Evolutionary conservation across 35 echinoderm and acorn worm species (phyloP).

Genomic region (Stichopus chloronotus): DNA sequence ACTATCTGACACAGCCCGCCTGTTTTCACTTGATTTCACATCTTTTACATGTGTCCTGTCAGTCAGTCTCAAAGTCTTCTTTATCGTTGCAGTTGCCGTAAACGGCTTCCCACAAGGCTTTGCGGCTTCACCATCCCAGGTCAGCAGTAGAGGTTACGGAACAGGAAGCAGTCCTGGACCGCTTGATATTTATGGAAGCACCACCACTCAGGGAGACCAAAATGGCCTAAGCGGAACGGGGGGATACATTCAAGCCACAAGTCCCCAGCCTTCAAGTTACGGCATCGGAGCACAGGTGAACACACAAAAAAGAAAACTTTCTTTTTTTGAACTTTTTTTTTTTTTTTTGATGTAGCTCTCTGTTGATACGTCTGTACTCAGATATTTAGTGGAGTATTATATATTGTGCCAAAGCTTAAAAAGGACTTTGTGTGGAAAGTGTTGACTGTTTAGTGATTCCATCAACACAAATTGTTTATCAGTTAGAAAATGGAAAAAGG

Average conservation of each 20-base stretch:
- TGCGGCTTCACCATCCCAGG: constrained; percentile 84
- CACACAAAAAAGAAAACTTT: background rate
- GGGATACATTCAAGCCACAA: constrained; percentile 75
- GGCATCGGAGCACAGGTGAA: constrained; percentile 79
- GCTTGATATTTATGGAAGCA: constrained; percentile 81
- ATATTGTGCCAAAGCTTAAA: background rate
- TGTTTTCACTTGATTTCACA: no score
- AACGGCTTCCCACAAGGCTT: constrained; percentile 88
- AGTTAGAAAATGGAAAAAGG: no score
- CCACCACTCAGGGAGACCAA: constrained; percentile 81
- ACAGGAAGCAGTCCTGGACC: constrained; percentile 86
- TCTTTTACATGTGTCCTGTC: no score
- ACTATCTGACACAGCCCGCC: no score
- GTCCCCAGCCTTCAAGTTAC: constrained; percentile 87
- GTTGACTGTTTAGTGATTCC: no score
- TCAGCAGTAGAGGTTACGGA: constrained; percentile 82
- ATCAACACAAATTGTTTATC: no score
- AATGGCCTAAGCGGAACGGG: constrained; percentile 69
- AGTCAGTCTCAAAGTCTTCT: background rate
- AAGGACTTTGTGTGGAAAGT: background rate
- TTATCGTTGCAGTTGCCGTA: constrained; percentile 62
- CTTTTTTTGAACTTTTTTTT: background rate
- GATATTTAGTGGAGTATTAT: background rate
- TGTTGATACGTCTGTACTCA: background rate
- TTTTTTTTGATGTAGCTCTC: background rate